Percentiles rank a stretch among this genome's conserved stretches.
phyloP scores from a whole-genome alignment of 2,888 invertebrate species.

The Drosophila sordidapex region DNA sequence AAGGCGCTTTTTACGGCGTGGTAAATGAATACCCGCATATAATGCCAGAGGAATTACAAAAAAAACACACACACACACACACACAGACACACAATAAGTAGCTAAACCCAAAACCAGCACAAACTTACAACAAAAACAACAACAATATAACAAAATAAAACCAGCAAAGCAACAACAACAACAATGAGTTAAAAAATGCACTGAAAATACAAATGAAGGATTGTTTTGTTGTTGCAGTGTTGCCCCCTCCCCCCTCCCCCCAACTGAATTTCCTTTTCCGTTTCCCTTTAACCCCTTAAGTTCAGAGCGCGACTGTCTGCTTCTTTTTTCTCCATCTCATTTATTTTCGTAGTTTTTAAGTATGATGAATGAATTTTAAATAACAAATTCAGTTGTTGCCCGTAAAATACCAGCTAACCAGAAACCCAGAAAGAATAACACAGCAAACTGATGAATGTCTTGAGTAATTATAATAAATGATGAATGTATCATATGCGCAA shows the following conservation, averaged over 20 bases:
- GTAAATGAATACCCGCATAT: conserved; percentile 71
- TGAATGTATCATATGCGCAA: conserved; percentile 40
- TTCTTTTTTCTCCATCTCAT: conserved; percentile 8
- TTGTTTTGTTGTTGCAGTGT: conserved; percentile 47
- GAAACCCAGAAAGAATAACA: conserved; percentile 1
- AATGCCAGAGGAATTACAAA: conserved; percentile 60
- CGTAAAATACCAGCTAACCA: conserved; percentile 21
- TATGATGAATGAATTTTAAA: conserved; percentile 80
- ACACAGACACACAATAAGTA: conserved; percentile 47
- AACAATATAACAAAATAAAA: conserved; percentile 21
- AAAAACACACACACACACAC: conserved; percentile 9
- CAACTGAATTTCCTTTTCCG: neutral
- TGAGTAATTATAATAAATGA: conserved; percentile 51
- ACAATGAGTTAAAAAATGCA: conserved; percentile 39
- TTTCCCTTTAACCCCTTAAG: neutral
- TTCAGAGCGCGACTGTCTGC: conserved; percentile 13
- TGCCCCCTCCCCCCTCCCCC: neutral
- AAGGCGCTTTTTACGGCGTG: conserved; percentile 11
- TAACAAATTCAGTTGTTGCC: conserved; percentile 57
- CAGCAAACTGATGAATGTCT: conserved; percentile 32
- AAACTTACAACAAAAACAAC: conserved; percentile 31
- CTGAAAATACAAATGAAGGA: conserved; percentile 72
- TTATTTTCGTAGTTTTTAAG: conserved; percentile 48
- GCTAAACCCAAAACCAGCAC: conserved; percentile 56
- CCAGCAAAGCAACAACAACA: conserved; percentile 18